Evolutionary conservation across 2,888 invertebrate species (phyloP), one percentile per base, ranked within the genome.

Genomic region (Nemapogon koenigi): DNA sequence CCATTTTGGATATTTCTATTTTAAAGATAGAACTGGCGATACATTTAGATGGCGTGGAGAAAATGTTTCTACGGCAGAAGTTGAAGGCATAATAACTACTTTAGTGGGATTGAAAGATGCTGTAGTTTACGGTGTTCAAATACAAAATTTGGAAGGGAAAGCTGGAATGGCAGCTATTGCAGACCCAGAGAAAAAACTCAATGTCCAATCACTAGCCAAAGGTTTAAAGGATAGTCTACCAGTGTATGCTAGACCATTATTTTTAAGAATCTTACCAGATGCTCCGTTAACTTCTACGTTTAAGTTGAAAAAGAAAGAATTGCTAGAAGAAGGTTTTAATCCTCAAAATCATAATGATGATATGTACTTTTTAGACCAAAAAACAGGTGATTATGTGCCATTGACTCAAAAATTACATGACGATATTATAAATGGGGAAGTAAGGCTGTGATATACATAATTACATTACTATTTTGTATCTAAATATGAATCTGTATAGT

Each of bases 31-130:
- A 45, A 90, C 88, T 28, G 91, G 91, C 1, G 91, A 91, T 52
- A 91, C 91, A 0, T 91, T 87, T 54, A 84, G 90, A 45, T 96
- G 95, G 95, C 88, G 92, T 43, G 97, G 98, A 27, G 98, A 98
- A 68, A 98, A 99, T 58, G 97, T 98, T 0, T 91, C 97, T 0
- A 97, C 98, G 1, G 88, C 90, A 2, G 98, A 98, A 79, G 92
- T 98, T 2, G 97, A 98, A 68, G 91, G 89, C 1, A 87, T 94
- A 0, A 86, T 97, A 38, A 93, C 91, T 50, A 88, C 89, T 42
- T 78, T 90, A 17, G 73, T 90, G 15, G 86, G 87, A 6, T 71
- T 94, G 15, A 88, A 87, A 45, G 93, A 94, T 56, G 87, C 90
- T 30, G 88, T 89, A 0, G 96, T 94, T 0, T 97, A 92, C 60